Percentiles rank a stretch among this genome's conserved stretches.
Conservation (phyloP, 2,113 vertebrate species). For the Microtus montanus region DNA sequence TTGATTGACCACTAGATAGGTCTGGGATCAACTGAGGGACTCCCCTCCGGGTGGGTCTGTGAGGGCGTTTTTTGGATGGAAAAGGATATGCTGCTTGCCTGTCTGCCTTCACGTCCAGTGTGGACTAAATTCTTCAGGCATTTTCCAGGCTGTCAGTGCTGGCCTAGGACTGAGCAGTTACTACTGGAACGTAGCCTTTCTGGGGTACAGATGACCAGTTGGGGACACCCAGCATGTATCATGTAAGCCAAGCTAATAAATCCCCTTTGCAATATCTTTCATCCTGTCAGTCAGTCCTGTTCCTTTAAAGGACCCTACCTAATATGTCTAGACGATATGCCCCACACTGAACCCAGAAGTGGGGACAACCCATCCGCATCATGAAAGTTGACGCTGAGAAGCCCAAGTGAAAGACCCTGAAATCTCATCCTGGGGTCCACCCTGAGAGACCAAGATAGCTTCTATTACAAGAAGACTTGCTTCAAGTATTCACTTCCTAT, state of each 20-base stretch:
- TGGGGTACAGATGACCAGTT: not conserved
- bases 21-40: not conserved
- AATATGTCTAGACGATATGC: not conserved
- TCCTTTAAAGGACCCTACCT: not conserved
- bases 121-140: not conserved
- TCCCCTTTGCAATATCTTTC: not conserved
- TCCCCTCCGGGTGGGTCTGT: not conserved
- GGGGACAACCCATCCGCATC: not conserved
- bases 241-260: not conserved
- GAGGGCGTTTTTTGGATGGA: not conserved
- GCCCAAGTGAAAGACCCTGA: not conserved
- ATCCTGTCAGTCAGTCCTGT: too few relatives aligned
- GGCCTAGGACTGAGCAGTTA: not conserved
- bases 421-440: not conserved
- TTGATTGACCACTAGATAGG: not conserved
- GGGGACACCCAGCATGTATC: not conserved
- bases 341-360: not conserved
- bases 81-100: not conserved
- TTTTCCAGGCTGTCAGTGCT: not conserved
- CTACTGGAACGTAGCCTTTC: not conserved
- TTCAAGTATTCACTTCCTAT: not conserved
- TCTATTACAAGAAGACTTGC: not conserved
- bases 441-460: not conserved
- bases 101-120: not conserved
- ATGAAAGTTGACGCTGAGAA: not conserved